Conservation (phyloP, 2,888 invertebrate genomes). For the Cantharis lateralis region DNA sequence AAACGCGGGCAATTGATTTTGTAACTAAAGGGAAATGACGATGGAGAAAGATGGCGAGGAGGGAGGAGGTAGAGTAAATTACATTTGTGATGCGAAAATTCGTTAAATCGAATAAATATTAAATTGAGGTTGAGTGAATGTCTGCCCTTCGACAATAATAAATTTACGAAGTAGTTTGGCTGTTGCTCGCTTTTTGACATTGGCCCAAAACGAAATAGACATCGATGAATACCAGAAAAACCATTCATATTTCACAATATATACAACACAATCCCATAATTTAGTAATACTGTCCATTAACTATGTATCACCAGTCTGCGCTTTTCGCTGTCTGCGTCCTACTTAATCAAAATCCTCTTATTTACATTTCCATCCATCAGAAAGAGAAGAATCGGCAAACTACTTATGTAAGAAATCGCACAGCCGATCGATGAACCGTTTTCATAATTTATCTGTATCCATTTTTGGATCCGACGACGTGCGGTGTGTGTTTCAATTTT, state of each 20-base stretch:
- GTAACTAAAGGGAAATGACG: not conserved
- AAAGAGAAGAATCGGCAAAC: constrained; percentile 7
- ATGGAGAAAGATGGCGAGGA: not conserved
- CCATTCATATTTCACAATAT: constrained; percentile 26
- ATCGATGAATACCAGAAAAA: constrained; percentile 18
- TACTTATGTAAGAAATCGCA: constrained; percentile 20
- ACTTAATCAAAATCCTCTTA: constrained; percentile 10
- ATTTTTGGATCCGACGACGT: not conserved
- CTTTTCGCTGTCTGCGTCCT: constrained; percentile 29
- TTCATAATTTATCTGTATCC: not conserved
- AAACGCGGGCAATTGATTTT: not conserved
- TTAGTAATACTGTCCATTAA: constrained; percentile 32
- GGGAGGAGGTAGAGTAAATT: not conserved
- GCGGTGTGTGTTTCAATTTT: not conserved
- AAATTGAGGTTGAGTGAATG: not conserved
- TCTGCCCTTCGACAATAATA: not conserved
- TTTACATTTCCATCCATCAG: not conserved
- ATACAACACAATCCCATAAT: constrained; percentile 29
- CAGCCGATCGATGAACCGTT: constrained; percentile 24
- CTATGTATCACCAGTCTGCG: constrained; percentile 30
- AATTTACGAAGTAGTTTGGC: not conserved
- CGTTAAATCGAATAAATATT: not conserved
- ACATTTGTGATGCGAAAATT: not conserved
- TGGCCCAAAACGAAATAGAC: not conserved
- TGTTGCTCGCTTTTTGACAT: not conserved